phyloP scores from a whole-genome alignment of 1,140 invertebrate genomes.

The Pemphigus obesinymphae region DNA sequence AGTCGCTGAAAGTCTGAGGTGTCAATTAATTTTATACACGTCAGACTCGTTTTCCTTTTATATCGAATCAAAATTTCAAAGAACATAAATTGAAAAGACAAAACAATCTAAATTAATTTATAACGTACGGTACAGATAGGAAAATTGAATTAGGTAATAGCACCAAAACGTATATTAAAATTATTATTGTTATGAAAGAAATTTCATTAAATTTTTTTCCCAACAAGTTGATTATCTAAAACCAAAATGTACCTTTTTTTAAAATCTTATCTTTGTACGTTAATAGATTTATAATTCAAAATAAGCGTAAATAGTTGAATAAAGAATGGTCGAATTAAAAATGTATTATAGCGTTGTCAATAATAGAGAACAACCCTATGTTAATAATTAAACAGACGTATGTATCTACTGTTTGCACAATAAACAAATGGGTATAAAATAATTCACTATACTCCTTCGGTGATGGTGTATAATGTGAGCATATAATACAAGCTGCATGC shows the following conservation, averaged over 20 bases:
- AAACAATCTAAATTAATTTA: conserved; percentile 5
- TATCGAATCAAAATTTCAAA: not conserved
- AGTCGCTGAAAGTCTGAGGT: not conserved
- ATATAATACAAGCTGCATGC: not conserved
- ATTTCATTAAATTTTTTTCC: not conserved
- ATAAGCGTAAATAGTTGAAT: not conserved
- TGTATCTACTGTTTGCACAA: not conserved
- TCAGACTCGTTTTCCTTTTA: not conserved
- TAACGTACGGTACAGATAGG: not conserved
- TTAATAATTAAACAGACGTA: conserved; percentile 1
- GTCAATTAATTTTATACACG: not conserved
- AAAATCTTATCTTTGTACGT: not conserved
- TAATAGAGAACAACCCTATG: not conserved
- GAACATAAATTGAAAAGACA: not conserved
- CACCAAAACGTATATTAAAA: not conserved
- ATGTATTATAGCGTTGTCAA: not conserved
- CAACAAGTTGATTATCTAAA: not conserved
- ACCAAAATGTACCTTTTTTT: not conserved
- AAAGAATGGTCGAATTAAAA: conserved; percentile 3
- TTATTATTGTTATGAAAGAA: not conserved
- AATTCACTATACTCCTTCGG: not conserved
- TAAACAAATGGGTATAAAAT: not conserved
- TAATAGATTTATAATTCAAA: not conserved
- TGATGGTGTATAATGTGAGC: not conserved
- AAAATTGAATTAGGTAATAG: not conserved